Evolutionary conservation across 2,113 vertebrate species (phyloP).

Genomic region (Anarhynchus alexandrinus): DNA sequence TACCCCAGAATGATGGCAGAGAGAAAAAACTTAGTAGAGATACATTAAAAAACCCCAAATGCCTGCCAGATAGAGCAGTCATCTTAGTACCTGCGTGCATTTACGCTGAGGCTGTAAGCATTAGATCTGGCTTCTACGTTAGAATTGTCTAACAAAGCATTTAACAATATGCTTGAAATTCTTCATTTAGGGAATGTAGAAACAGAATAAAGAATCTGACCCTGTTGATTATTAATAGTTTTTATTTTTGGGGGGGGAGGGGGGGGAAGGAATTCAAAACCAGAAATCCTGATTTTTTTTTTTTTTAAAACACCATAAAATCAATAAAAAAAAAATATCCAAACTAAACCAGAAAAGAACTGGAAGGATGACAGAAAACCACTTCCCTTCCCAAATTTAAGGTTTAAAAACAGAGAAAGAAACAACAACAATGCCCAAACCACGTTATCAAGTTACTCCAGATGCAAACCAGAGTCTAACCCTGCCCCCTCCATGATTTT

Average conservation of each 20-base stretch:
- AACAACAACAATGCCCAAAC: neutral
- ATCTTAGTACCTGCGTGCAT: neutral
- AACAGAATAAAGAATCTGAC: neutral
- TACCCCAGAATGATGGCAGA: neutral
- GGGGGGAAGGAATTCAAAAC: neutral
- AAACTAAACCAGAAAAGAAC: neutral
- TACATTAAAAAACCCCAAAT: neutral
- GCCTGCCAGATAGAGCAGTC: neutral
- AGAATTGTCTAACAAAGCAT: neutral
- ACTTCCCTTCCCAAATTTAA: neutral
- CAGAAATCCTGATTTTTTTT: neutral
- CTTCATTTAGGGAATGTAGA: neutral
- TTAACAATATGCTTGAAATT: neutral
- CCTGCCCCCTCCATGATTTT: neutral
- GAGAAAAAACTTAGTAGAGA: neutral
- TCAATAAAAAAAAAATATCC: neutral
- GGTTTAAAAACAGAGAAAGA: conserved; percentile 10
- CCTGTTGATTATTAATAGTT: neutral
- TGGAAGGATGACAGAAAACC: neutral
- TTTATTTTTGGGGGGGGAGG: neutral
- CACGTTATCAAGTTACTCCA: neutral
- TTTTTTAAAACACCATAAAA: neutral
- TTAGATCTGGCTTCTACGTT: fast-evolving
- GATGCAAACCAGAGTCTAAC: neutral
- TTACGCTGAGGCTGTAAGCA: neutral